Evolutionary conservation across 2,888 invertebrate species (phyloP), one percentile per base, ranked within the genome.

Genomic region (Gisinianus flammeolus): DNA sequence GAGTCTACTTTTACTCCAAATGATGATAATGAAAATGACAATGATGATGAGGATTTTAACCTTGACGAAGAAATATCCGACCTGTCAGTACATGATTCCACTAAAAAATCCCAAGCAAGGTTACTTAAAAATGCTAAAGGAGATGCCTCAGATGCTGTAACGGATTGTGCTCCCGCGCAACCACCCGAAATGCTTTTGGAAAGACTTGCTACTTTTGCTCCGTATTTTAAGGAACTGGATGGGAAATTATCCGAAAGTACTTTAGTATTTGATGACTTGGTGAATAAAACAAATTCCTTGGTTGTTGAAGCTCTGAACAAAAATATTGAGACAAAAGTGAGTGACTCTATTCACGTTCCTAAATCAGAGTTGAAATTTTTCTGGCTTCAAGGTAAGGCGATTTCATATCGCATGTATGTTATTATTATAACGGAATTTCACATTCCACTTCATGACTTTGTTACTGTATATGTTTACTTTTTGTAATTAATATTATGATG

Each of bases 41-140:
- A 87, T 84, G 87, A 87, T 75, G 87, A 87, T 76, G 85, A 86
- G 76, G 85, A 85, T 28, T 2, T 71, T 0, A 58, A 52, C 16
- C 22, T 35, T 8, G 72, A 80, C 24, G 76, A 67, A 12, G 68
- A 70, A 0, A 35, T 28, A 16, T 66, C 19, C 24, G 62, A 30
- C n/a, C 56, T 22, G 6, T 19, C 12, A 1, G 24, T 26, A 16
- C n/a, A 44, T 4, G 26, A 68, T 24, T 26, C 44, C 8, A 68
- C 22, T 19, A 68, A 66, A 44, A 66, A 54, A 30, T 26, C 33
- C 3, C 28, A 22, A 54, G 26, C 19, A 19, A 44, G 22, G 19
- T 8, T 28, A 16, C 10, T 26, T 24, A 66, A 24, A 52, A 10
- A 22, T 71, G 73, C 30, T 0, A 74, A 74, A 52, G 74, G 74